phyloP scores from a whole-genome alignment of 1,140 invertebrate species.

The Reticulitermes speratus region DNA sequence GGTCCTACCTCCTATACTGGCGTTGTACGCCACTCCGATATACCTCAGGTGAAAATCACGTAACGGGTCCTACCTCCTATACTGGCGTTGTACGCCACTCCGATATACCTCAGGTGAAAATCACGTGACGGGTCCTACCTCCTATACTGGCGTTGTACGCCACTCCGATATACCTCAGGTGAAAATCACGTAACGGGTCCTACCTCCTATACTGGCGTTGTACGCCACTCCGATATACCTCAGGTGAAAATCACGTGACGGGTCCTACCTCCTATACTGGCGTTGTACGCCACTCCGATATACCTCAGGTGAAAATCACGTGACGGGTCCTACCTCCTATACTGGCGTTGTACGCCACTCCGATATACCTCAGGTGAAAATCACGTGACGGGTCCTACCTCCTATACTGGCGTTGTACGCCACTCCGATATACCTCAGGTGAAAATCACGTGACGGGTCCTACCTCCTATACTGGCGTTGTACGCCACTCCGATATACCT shows the following conservation, averaged over 20 bases:
- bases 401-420: slow-evolving; percentile 93
- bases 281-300: too few relatives aligned
- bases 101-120: too few relatives aligned
- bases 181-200: slow-evolving; percentile 37
- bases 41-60: too few relatives aligned
- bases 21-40: too few relatives aligned
- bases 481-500: too few relatives aligned
- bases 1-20: slow-evolving; percentile 82
- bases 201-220: slow-evolving; percentile 90
- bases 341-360: slow-evolving; percentile 91
- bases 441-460: slow-evolving; percentile 38
- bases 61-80: slow-evolving; percentile 72
- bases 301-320: too few relatives aligned
- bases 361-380: too few relatives aligned
- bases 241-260: not conserved
- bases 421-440: too few relatives aligned
- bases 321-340: slow-evolving; percentile 72
- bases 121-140: slow-evolving; percentile 56
- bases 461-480: slow-evolving; percentile 90
- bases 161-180: too few relatives aligned
- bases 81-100: slow-evolving; percentile 91
- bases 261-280: slow-evolving; percentile 82
- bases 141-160: slow-evolving; percentile 93
- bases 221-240: too few relatives aligned
- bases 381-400: slow-evolving; percentile 56